Evolutionary conservation across 1,140 invertebrate species (phyloP).

Genomic region (Drosophila sproati): DNA sequence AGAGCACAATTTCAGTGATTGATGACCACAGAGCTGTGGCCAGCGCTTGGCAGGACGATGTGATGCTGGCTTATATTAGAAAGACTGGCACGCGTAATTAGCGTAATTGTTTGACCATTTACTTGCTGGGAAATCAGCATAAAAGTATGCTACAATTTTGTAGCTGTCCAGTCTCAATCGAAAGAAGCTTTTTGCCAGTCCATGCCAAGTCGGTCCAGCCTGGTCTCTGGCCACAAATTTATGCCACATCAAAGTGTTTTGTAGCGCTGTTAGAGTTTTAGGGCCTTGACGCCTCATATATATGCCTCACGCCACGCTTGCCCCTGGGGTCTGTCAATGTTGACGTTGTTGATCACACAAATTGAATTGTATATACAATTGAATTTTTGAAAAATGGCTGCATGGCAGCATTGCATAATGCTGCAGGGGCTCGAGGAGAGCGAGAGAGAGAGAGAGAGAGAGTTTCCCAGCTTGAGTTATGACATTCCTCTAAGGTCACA

Average conservation of each 20-base stretch:
- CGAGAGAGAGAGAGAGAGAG: constrained; percentile 25
- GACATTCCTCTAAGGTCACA: constrained; percentile 68
- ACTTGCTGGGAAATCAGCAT: constrained; percentile 21
- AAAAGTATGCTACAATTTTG: constrained; percentile 38
- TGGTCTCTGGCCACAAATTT: constrained; percentile 11
- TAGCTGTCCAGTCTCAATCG: constrained; percentile 19
- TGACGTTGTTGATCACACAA: constrained; percentile 70
- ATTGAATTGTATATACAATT: constrained; percentile 79
- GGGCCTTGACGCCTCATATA: constrained; percentile 13
- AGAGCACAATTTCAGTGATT: constrained; percentile 65
- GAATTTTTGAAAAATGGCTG: constrained; percentile 66
- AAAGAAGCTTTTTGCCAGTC: neutral
- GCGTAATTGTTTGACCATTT: constrained; percentile 74
- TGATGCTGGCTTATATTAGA: constrained; percentile 46
- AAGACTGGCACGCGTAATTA: constrained; percentile 66
- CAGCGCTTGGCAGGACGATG: constrained; percentile 14
- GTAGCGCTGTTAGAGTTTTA: constrained; percentile 28
- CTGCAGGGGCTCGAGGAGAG: constrained; percentile 1
- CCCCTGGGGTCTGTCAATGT: constrained; percentile 58
- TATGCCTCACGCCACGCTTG: neutral
- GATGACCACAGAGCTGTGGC: constrained; percentile 54
- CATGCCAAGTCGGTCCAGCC: neutral
- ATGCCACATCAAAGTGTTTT: constrained; percentile 67
- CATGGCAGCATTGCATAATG: constrained; percentile 60
- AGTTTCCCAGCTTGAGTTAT: constrained; percentile 61